phyloP scores from a whole-genome alignment of 1,140 invertebrate genomes.

The Chrysomallon squamiferum region DNA sequence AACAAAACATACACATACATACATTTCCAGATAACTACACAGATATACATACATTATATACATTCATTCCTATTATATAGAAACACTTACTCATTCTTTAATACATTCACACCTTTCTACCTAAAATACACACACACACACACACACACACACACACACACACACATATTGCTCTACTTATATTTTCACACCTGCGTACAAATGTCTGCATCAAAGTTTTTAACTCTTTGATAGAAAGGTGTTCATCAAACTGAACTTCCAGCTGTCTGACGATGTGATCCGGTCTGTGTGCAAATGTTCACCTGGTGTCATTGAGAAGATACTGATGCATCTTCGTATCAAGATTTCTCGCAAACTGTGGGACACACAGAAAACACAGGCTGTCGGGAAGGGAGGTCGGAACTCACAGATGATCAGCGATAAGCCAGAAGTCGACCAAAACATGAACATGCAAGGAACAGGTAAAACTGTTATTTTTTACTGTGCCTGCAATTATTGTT shows the following conservation, averaged over 20 bases:
- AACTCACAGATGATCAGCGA: conserved; percentile 14
- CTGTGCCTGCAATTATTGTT: too few species aligned
- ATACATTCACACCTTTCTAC: too few species aligned
- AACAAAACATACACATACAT: too few species aligned
- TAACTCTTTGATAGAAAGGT: conserved; percentile 45
- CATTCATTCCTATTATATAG: too few species aligned
- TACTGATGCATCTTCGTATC: conserved; percentile 42
- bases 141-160: too few species aligned
- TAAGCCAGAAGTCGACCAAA: conserved; percentile 43
- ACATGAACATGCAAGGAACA: background rate
- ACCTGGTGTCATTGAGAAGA: conserved; percentile 45
- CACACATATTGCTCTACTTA: too few species aligned
- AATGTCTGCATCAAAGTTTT: background rate
- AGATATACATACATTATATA: too few species aligned
- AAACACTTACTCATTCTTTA: too few species aligned
- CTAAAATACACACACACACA: too few species aligned
- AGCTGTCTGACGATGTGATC: conserved; percentile 54
- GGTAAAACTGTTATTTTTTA: too few species aligned
- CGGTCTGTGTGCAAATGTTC: conserved; percentile 35
- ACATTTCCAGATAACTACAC: too few species aligned
- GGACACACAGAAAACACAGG: conserved; percentile 14
- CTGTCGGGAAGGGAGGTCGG: conserved; percentile 8
- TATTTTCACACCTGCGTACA: too few species aligned
- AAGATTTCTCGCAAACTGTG: conserved; percentile 33
- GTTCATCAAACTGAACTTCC: conserved; percentile 53